Conservation (phyloP, 1,140 invertebrate genomes). For the Anoplophora glabripennis region DNA sequence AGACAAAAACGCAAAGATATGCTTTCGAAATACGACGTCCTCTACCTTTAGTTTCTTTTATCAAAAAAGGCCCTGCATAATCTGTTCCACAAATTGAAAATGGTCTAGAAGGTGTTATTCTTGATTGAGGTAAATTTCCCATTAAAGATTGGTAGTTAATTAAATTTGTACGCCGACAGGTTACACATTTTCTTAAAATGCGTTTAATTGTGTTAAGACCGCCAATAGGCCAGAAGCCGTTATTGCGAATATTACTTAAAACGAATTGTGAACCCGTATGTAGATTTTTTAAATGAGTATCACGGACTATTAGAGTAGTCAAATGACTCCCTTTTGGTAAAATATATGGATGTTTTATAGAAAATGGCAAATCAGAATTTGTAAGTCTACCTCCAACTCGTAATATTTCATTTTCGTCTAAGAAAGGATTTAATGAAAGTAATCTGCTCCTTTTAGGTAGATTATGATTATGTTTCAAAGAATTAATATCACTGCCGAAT, state of each 20-base stretch:
- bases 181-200: conserved; percentile 3
- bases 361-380: conserved; percentile 4
- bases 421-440: conserved; percentile 13
- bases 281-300: conserved; percentile 1
- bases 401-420: background rate
- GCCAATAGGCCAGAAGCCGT: background rate
- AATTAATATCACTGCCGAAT: background rate
- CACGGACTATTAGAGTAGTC: conserved; percentile 2
- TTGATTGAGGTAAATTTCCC: too few species aligned
- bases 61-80: too few species aligned
- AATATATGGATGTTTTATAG: too few species aligned
- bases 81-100: too few species aligned
- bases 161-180: background rate
- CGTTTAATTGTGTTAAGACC: background rate
- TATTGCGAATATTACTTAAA: background rate
- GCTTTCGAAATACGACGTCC: conserved; percentile 29
- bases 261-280: conserved; percentile 1
- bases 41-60: background rate
- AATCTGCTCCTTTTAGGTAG: background rate
- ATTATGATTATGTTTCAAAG: background rate
- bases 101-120: too few species aligned
- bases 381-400: conserved; percentile 10
- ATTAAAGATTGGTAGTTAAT: too few species aligned
- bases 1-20: conserved; percentile 42
- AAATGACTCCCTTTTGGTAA: background rate